Base-by-base conservation (phyloP, 2,888 invertebrate species). In the Epirrhoe tristata region DNA sequence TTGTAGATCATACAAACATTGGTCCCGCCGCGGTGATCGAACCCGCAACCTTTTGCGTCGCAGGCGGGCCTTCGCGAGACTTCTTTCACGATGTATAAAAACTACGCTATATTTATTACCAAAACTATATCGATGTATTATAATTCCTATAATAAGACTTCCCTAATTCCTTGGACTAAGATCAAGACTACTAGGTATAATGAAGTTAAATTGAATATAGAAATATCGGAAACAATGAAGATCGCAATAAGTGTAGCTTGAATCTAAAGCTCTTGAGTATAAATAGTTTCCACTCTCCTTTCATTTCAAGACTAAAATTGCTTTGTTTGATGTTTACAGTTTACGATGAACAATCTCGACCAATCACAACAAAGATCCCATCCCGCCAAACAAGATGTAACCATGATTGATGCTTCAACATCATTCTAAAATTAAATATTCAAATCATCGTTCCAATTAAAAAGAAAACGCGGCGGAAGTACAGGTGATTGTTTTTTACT, bases 381-480 rank as follows among this genome's bases (percentile, higher is more conserved):
- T 76, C 71, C 72, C 50, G 51, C 72, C 73, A 71, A 75, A 74
- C 67, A 59, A 72, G 60, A 50, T 73, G 75, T 73, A 76, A 74
- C 75, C 72, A 77, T 77, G 78, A 81, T 78, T 72, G 66, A 67
- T 73, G 69, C 74, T 70, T 67, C 69, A 71, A 73, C 74, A 74
- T 72, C 72, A 72, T 77, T 79, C 77, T 65, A 77, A 81, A 81
- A 80, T 83, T 80, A 79, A 80, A 81, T 77, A 81, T 84, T 82
- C 77, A 82, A 82, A 83, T 79, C 75, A 78, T 82, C 78, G 73
- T 74, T 70, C 74, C 79, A 81, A 83, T 84, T 82, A 80, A 81
- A 81, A 78, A 76, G 73, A 77, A 79, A 81, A 79, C 74, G 75
- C 75, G 77, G 72, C 81, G 88, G 87, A 89, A 83, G 84, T 83